Percentiles rank a stretch among this genome's conserved stretches.
These are phyloP conservation scores for Triplophysa dalaica DNA, from an alignment of 2,113 vertebrate genomes.

Conservation along the genomic window DNA sequence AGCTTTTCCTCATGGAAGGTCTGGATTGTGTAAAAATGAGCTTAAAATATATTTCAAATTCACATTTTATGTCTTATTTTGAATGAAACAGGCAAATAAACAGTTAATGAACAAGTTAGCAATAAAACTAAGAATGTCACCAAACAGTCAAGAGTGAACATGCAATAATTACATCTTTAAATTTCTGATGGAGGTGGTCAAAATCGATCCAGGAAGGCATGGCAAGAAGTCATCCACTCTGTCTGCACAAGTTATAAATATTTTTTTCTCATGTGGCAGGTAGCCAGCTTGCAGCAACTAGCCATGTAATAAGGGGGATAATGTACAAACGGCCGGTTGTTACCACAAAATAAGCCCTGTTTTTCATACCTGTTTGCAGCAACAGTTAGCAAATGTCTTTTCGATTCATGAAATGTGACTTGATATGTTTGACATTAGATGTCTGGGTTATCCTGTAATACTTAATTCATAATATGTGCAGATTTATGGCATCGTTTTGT, in stretches of 20 bases:
- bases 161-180: constrained; percentile 74
- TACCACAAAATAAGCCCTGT: too few relatives aligned
- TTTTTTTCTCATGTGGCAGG: too few relatives aligned
- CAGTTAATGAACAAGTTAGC: background rate
- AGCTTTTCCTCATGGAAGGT: too few relatives aligned
- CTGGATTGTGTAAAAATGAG: too few relatives aligned
- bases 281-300: too few relatives aligned
- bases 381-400: background rate
- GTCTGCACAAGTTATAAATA: constrained; percentile 72
- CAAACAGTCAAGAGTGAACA: constrained; percentile 5
- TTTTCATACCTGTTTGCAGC: background rate
- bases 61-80: too few relatives aligned
- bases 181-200: constrained; percentile 81
- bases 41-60: too few relatives aligned
- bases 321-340: too few relatives aligned
- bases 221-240: constrained; percentile 84
- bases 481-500: background rate
- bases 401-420: background rate
- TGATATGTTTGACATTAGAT: background rate
- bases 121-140: background rate
- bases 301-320: too few relatives aligned
- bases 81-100: too few relatives aligned
- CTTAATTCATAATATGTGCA: background rate
- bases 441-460: background rate
- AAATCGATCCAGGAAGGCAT: constrained; percentile 83